Evolutionary conservation across 2,113 vertebrate genomes (phyloP).

Genomic region (Glaucidium brasilianum): DNA sequence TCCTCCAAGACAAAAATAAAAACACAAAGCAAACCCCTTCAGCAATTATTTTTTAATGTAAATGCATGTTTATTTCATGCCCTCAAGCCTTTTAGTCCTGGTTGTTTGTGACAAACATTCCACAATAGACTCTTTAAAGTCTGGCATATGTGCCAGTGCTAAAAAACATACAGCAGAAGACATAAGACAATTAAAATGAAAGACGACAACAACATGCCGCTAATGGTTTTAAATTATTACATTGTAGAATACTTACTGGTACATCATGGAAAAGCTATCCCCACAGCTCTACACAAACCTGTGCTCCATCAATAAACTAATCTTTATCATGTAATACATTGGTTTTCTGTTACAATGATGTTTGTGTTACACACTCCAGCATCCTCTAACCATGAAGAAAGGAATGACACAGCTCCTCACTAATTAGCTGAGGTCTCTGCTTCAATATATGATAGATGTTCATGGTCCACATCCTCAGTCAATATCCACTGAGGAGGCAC

Average conservation of each 20-base stretch:
- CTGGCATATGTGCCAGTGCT: conserved; percentile 45
- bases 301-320: conserved; percentile 40
- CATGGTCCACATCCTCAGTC: not conserved
- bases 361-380: not conserved
- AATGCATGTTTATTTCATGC: conserved; percentile 64
- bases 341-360: not conserved
- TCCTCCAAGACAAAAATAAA: not conserved
- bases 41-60: conserved; percentile 67
- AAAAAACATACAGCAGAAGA: conserved; percentile 10
- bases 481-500: not conserved
- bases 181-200: conserved; percentile 50
- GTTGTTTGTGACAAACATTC: conserved; percentile 65
- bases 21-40: not conserved
- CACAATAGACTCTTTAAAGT: conserved; percentile 64
- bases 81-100: conserved; percentile 61
- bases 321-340: conserved; percentile 25
- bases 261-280: conserved; percentile 34
- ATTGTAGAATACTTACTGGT: conserved; percentile 56
- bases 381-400: not conserved
- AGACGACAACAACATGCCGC: conserved; percentile 44
- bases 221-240: conserved; percentile 67
- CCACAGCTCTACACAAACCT: conserved; percentile 26
- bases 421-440: not conserved
- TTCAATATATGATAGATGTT: not conserved
- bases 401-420: not conserved